phyloP scores from a whole-genome alignment of 1,140 invertebrate genomes.

The Aporrectodea caliginosa region DNA sequence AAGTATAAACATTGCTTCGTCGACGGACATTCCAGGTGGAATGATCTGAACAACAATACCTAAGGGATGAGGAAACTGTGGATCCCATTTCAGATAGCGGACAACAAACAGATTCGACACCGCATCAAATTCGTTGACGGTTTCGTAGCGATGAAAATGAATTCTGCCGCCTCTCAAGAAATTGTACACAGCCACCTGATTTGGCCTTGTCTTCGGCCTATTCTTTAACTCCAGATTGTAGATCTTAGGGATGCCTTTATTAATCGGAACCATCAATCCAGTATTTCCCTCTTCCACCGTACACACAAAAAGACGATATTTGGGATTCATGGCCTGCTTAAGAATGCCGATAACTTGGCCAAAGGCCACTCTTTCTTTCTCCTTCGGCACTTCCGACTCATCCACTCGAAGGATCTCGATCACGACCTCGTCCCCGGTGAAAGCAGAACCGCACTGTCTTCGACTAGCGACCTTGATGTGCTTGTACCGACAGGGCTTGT shows the following conservation, averaged over 20 bases:
- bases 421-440: slow-evolving; percentile 45
- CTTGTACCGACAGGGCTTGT: slow-evolving; percentile 9
- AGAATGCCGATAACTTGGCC: slow-evolving; percentile 44
- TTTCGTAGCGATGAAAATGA: slow-evolving; percentile 40
- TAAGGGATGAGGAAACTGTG: slow-evolving; percentile 38
- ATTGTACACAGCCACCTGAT: slow-evolving; percentile 42
- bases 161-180: slow-evolving; percentile 35
- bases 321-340: slow-evolving; percentile 37
- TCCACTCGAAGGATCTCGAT: slow-evolving; percentile 37
- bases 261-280: slow-evolving; percentile 46
- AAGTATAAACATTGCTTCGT: slow-evolving; percentile 38
- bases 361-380: not conserved
- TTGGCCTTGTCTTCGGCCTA: slow-evolving; percentile 28
- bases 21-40: slow-evolving; percentile 35
- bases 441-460: slow-evolving; percentile 41
- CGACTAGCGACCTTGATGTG: slow-evolving; percentile 40
- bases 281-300: slow-evolving; percentile 38
- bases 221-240: slow-evolving; percentile 36
- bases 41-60: slow-evolving; percentile 46
- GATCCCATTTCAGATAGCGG: slow-evolving; percentile 45
- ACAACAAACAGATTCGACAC: slow-evolving; percentile 47
- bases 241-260: slow-evolving; percentile 41
- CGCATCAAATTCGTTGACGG: slow-evolving; percentile 35
- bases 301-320: slow-evolving; percentile 45
- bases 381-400: not conserved